phyloP scores from a whole-genome alignment of 1,140 invertebrate species.

The Ylistrum balloti region DNA sequence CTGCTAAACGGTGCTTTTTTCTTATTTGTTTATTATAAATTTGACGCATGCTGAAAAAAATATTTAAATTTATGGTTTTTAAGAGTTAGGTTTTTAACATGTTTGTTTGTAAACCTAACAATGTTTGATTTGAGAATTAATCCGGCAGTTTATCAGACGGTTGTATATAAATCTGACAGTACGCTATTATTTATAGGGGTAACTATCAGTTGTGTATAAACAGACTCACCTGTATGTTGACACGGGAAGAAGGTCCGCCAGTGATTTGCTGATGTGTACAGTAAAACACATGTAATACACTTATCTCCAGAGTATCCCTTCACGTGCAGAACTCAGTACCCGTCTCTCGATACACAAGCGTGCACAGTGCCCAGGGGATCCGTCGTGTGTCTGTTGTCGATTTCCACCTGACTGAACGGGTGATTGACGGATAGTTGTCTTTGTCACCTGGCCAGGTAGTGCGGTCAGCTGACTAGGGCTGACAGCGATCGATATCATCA shows the following conservation, averaged over 20 bases:
- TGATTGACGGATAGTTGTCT: slow-evolving; percentile 11
- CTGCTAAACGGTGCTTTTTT: too few species aligned
- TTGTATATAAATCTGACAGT: too few species aligned
- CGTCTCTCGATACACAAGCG: not conserved
- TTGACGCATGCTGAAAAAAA: too few species aligned
- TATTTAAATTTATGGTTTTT: too few species aligned
- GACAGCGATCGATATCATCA: slow-evolving; percentile 32
- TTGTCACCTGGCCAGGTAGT: slow-evolving; percentile 18
- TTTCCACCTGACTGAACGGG: slow-evolving; percentile 10
- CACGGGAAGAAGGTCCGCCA: not conserved
- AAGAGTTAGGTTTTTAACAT: too few species aligned
- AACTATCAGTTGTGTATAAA: not conserved
- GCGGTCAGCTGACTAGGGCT: not conserved
- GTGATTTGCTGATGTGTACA: not conserved
- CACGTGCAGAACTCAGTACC: not conserved
- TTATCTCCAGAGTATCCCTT: not conserved
- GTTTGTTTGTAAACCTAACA: too few species aligned
- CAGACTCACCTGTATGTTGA: not conserved
- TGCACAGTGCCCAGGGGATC: not conserved
- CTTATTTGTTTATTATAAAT: too few species aligned
- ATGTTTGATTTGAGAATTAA: too few species aligned
- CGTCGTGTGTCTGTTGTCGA: not conserved
- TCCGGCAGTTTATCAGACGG: too few species aligned
- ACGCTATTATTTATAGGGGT: too few species aligned
- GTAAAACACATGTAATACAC: not conserved